Evolutionary conservation across 2,888 invertebrate genomes (phyloP).

Genomic region (Troilus luridus): DNA sequence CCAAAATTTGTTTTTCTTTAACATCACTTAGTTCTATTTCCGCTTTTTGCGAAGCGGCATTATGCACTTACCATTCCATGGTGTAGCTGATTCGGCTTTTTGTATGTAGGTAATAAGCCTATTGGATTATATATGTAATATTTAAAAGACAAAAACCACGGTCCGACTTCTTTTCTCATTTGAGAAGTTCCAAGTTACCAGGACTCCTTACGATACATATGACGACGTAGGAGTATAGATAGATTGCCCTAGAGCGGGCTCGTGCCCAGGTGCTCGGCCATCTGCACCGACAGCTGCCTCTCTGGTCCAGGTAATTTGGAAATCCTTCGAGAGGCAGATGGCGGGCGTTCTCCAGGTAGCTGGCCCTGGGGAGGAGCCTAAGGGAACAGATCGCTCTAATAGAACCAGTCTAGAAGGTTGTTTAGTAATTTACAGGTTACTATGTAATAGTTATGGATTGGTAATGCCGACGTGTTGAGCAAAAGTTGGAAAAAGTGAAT

Average conservation of each 20-base stretch:
- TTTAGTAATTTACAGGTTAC: not conserved
- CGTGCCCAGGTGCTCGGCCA: slow-evolving; percentile 36
- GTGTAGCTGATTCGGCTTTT: no score
- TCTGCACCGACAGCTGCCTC: slow-evolving; percentile 25
- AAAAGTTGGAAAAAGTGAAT: no score
- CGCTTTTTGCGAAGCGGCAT: no score
- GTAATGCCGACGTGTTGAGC: no score
- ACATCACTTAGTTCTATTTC: no score
- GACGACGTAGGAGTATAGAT: slow-evolving; percentile 21
- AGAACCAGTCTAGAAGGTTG: not conserved
- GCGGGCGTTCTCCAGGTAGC: slow-evolving; percentile 16
- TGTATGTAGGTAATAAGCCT: no score
- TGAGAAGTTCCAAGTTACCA: no score
- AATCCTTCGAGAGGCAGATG: not conserved
- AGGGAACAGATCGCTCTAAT: not conserved
- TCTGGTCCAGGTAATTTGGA: not conserved
- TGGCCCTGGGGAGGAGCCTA: not conserved
- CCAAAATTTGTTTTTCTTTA: no score
- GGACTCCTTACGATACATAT: not conserved
- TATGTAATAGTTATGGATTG: not conserved
- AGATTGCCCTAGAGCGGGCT: slow-evolving; percentile 12
- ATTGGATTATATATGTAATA: no score
- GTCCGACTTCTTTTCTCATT: not conserved
- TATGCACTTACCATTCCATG: no score
- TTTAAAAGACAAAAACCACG: not conserved